A percentile compares a stretch with the other conserved stretches of the same genome.
Conservation (phyloP, 2,797 vertebrate genomes). For the Tiaroga cobitis region DNA sequence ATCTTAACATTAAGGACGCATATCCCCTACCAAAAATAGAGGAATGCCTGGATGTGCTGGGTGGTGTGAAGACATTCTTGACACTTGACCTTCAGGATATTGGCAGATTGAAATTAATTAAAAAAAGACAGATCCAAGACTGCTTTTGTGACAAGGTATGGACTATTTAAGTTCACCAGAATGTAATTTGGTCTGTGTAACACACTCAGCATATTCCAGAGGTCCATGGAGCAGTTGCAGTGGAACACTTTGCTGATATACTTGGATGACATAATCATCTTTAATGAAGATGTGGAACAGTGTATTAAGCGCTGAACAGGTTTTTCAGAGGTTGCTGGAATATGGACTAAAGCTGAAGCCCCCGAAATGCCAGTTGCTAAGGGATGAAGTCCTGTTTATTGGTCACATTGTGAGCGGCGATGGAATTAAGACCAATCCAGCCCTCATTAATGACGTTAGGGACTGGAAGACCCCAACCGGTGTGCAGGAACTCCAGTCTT, state of each 20-base stretch:
- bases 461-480: conserved; percentile 9
- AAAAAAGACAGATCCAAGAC: conserved; percentile 65
- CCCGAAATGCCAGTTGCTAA: too few relatives aligned
- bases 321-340: too few relatives aligned
- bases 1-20: too few relatives aligned
- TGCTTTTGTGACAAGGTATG: conserved; percentile 41
- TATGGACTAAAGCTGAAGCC: too few relatives aligned
- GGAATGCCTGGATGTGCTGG: too few relatives aligned
- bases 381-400: too few relatives aligned
- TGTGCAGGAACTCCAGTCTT: conserved; percentile 29
- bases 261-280: background rate
- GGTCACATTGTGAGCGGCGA: background rate
- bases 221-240: conserved; percentile 63
- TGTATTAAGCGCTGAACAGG: too few relatives aligned
- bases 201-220: conserved; percentile 69
- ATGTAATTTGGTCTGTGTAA: conserved; percentile 71
- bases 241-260: conserved; percentile 68
- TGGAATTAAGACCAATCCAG: conserved; percentile 18
- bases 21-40: too few relatives aligned
- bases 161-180: conserved; percentile 54
- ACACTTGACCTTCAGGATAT: background rate
- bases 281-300: too few relatives aligned
- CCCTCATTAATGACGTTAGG: conserved; percentile 15
- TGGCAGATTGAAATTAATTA: conserved; percentile 59
- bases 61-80: background rate